Conservation (phyloP, 2,888 invertebrate species). For the Thereva unica region DNA sequence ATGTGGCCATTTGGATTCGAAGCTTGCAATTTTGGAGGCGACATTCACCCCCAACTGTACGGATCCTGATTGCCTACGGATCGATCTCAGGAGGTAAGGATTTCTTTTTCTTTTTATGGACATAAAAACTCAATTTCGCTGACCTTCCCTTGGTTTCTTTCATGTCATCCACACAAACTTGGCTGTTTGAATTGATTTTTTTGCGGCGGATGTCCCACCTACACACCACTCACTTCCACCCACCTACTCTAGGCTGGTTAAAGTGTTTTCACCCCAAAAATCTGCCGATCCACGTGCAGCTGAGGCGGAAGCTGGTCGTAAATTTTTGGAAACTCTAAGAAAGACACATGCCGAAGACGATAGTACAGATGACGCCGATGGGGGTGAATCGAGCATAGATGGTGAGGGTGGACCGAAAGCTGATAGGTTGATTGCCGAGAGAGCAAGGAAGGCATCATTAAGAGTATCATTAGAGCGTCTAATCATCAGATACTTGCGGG, state of each 20-base stretch:
- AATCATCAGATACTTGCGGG: slow-evolving; percentile 46
- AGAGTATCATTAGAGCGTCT: slow-evolving; percentile 45
- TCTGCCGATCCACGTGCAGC: slow-evolving; percentile 37
- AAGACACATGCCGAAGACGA: slow-evolving; percentile 42
- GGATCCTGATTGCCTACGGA: slow-evolving; percentile 43
- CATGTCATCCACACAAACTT: slow-evolving; percentile 13
- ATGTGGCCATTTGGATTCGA: slow-evolving; percentile 66
- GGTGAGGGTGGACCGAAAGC: slow-evolving; percentile 17
- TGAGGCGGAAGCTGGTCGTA: slow-evolving; percentile 47
- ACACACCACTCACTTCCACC: not conserved
- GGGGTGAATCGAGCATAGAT: not conserved
- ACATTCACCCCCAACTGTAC: slow-evolving; percentile 60
- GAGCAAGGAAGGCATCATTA: slow-evolving; percentile 42
- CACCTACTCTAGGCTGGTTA: slow-evolving; percentile 26
- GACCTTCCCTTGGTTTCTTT: slow-evolving; percentile 15
- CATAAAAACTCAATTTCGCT: slow-evolving; percentile 21
- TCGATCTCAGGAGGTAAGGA: slow-evolving; percentile 45
- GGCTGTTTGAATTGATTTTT: slow-evolving; percentile 5
- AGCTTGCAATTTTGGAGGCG: slow-evolving; percentile 68
- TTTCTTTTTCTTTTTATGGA: not conserved
- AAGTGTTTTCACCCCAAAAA: slow-evolving; percentile 27
- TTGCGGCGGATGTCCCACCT: not conserved
- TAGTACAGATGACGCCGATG: slow-evolving; percentile 37
- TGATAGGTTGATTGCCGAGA: slow-evolving; percentile 40
- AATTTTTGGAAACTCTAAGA: slow-evolving; percentile 47